Percentiles rank a stretch among this genome's conserved stretches.
Conservation (phyloP, 2,888 invertebrate species). For the Panzeria rudis region DNA sequence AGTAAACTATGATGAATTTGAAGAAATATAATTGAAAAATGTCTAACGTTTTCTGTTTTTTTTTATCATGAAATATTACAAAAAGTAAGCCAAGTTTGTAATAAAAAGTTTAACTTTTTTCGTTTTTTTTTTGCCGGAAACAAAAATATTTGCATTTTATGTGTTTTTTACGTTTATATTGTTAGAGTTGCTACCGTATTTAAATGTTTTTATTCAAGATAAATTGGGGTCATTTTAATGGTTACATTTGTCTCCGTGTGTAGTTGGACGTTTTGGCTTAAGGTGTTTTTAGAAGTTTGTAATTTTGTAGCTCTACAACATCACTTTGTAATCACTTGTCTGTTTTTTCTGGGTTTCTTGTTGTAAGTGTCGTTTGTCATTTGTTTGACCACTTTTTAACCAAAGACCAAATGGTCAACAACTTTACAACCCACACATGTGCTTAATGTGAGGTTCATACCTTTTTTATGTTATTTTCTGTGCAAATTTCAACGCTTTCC, state of each 20-base stretch:
- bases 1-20: conserved; percentile 41
- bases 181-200: conserved; percentile 44
- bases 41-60: conserved; percentile 29
- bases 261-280: conserved; percentile 68
- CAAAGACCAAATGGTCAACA: conserved; percentile 65
- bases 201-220: conserved; percentile 76
- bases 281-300: conserved; percentile 76
- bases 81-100: conserved; percentile 14
- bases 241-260: conserved; percentile 69
- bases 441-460: conserved; percentile 78
- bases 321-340: conserved; percentile 77
- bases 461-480: conserved; percentile 32
- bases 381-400: conserved; percentile 77
- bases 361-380: conserved; percentile 62
- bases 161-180: conserved; percentile 2
- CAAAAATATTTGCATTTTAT: conserved; percentile 56
- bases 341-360: conserved; percentile 71
- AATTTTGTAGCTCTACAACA: conserved; percentile 70
- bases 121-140: conserved; percentile 22
- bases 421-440: conserved; percentile 77
- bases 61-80: conserved; percentile 5
- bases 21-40: conserved; percentile 45
- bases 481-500: conserved; percentile 49
- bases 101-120: conserved; percentile 25
- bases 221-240: conserved; percentile 83